Evolutionary conservation across 1,140 invertebrate species (phyloP).

Genomic region (Drosophila repletoides): DNA sequence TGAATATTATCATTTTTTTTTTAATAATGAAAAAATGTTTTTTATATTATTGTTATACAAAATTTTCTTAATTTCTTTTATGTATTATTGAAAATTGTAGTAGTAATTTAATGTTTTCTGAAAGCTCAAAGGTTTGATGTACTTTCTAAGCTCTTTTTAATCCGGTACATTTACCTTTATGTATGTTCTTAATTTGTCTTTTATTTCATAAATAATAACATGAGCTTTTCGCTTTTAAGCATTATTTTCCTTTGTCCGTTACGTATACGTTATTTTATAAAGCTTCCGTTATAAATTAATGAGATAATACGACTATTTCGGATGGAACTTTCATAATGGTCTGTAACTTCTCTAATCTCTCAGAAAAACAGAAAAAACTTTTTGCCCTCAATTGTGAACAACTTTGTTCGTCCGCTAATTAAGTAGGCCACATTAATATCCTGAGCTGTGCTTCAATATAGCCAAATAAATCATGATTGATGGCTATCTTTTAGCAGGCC

Average conservation of each 20-base stretch:
- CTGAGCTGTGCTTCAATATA: neutral
- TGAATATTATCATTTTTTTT: no score
- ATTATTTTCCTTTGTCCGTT: no score
- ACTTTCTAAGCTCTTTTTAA: neutral
- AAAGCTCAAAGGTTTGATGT: neutral
- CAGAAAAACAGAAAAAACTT: neutral
- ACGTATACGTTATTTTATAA: no score
- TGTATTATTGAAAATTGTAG: neutral
- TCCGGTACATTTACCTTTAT: neutral
- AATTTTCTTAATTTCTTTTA: no score
- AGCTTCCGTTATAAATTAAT: no score
- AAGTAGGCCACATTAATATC: constrained; percentile 39
- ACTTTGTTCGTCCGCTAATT: constrained; percentile 48
- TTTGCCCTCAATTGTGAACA: constrained; percentile 1
- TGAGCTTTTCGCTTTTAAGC: no score
- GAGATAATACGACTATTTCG: no score
- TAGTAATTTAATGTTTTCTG: neutral
- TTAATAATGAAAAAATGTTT: no score
- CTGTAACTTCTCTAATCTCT: constrained; percentile 5
- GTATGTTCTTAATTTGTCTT: no score
- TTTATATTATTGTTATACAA: no score
- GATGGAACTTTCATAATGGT: neutral
- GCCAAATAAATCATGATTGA: constrained; percentile 52
- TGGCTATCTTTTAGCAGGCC: constrained; percentile 68
- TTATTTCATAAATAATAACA: no score